phyloP scores from a whole-genome alignment of 1,140 invertebrate genomes.

The Lepidostoma basale region DNA sequence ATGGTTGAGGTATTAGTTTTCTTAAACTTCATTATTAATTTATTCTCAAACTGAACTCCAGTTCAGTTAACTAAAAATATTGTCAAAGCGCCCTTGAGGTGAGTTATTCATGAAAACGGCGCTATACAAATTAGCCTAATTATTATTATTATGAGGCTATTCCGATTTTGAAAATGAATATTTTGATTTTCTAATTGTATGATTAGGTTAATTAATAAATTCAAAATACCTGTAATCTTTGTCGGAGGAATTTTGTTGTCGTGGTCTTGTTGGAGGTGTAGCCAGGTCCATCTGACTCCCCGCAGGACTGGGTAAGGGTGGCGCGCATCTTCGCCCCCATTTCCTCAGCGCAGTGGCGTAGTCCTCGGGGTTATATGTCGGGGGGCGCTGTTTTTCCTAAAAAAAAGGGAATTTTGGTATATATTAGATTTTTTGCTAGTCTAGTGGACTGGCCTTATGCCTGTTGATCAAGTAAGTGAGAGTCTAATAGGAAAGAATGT shows the following conservation, averaged over 20 bases:
- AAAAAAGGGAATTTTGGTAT: constrained; percentile 36
- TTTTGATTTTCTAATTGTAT: neutral
- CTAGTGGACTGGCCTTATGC: no score
- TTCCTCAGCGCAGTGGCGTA: constrained; percentile 78
- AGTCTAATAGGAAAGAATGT: no score
- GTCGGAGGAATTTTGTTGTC: neutral
- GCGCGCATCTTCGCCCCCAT: constrained; percentile 69
- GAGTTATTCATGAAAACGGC: no score
- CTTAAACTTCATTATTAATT: neutral
- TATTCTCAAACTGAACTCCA: no score
- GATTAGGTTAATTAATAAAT: neutral
- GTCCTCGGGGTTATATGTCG: constrained; percentile 85
- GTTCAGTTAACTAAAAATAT: no score
- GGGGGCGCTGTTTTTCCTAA: constrained; percentile 81
- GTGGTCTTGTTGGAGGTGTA: neutral
- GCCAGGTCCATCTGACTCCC: constrained; percentile 8
- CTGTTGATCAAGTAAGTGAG: no score
- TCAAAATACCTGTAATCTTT: constrained; percentile 7
- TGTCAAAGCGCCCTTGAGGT: no score
- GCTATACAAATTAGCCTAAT: no score
- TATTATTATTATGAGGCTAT: no score
- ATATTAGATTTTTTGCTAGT: no score
- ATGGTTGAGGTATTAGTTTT: no score
- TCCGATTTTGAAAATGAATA: neutral
- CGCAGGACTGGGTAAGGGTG: constrained; percentile 22